Base-by-base conservation (phyloP, 2,113 vertebrate species). In the Notarius quadriscutis region DNA sequence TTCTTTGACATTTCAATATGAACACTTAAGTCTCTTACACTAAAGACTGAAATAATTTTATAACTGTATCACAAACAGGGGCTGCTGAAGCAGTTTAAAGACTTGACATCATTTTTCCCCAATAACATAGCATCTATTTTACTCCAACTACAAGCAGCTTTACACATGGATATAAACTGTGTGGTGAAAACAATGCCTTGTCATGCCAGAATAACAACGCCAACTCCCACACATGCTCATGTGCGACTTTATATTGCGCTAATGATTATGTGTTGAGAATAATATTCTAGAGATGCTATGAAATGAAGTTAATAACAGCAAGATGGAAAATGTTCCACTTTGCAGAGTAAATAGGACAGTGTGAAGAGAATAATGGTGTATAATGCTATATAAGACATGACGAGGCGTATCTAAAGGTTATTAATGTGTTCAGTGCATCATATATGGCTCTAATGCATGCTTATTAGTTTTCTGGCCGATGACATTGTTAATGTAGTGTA, bases 361-460 rank as follows among this genome's bases (percentile, higher is more conserved):
- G 62, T 67, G 48, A 50, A 18, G 48, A 69, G 63, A 53, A 69
- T 5, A 41, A n/a, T 17, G 55, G 17, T 51, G 48, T 27, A 55
- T 55, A 18, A 25, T 51, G 20, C 11, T 57, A 30, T 25, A 60
- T 50, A 48, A 79, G 48, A 86, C 60, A 25, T 18, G 1, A 22
- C 7, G n/a, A 55, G 65, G 34, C 17, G 7, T 34, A 84, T 30
- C 65, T 55, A 84, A 65, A 65, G 75, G 27, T 86, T 63, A 74
- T 55, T 86, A 20, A 86, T 86, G 48, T 30, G 5, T 30, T 65
- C 50, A 86, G 77, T 63, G 75, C 74, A 80, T 79, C 75, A 67
- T 67, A 65, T 25, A 9, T 34, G 41, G 55, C 62, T 51, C 58
- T 85, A 78, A 85, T 53, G 72, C 41, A 85, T 20, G 9, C 50